Percentiles rank a stretch among this genome's conserved stretches.
Conservation (phyloP, 2,113 vertebrate genomes). For the Rhynchomys soricoides region DNA sequence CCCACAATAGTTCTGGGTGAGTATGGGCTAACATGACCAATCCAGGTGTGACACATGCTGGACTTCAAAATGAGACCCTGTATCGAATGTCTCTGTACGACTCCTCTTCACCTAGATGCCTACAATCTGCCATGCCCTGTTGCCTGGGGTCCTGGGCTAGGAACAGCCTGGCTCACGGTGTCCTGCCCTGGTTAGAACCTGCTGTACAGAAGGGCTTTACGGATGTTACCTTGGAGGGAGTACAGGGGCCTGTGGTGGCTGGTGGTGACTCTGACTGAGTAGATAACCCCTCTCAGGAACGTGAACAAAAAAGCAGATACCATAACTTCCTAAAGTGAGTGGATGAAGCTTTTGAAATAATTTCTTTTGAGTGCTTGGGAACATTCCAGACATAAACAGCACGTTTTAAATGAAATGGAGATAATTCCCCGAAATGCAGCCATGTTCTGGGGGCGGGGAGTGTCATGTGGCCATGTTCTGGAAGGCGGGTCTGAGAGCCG, state of each 20-base stretch:
- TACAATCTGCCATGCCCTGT: rapidly evolving
- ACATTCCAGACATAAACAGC: neutral
- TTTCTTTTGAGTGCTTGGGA: neutral
- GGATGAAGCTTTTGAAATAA: neutral
- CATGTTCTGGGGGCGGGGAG: too few species aligned
- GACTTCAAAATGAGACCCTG: rapidly evolving
- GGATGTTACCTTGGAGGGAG: neutral
- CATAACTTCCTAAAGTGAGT: neutral
- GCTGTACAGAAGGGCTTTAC: neutral
- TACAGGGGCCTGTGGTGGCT: neutral
- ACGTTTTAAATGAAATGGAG: neutral
- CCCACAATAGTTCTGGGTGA: neutral
- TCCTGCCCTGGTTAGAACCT: neutral
- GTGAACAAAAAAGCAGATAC: neutral
- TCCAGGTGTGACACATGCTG: rapidly evolving
- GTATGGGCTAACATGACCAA: neutral
- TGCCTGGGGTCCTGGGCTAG: neutral
- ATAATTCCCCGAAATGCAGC: too few species aligned
- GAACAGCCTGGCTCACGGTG: neutral
- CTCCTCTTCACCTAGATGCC: too few species aligned
- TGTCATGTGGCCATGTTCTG: too few species aligned
- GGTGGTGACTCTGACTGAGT: neutral
- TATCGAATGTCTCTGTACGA: too few species aligned
- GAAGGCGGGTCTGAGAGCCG: neutral
- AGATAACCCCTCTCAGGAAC: neutral